Evolutionary conservation across 2,113 vertebrate genomes (phyloP), one percentile per base, ranked within the genome.

Genomic region (Alectura lathami): DNA sequence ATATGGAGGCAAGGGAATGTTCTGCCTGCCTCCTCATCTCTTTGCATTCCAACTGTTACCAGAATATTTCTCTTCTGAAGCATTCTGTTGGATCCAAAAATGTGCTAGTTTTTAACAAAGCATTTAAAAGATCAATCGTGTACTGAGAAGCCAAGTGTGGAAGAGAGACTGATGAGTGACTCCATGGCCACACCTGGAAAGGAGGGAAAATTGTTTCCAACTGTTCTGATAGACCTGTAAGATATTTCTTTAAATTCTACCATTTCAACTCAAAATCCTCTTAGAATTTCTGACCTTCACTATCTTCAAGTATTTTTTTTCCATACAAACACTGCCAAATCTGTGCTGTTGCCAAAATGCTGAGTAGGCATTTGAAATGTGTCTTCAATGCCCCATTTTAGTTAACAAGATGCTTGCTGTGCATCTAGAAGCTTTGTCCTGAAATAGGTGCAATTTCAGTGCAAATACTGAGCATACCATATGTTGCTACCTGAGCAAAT

Each of bases 141-240:
- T 38, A 26, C 7, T 80, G 75, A 1, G 1, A 59, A 94, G 90
- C 70, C 83, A 94, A 93, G 42, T 43, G 72, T 27, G 32, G 64
- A 84, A 57, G 88, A 92, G 80, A 92, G 68, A 47, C 66, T 86
- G 86, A 91, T 78, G 60, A 84, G 91, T 88, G 36, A 72, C 57
- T 84, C 83, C 26, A 30, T 26, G 80, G 57, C 47, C 76, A 83
- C 88, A 86, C 50, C 70, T 50, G 56, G 76, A 77, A 95, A 91
- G 75, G 66, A 86, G 8, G 36, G 73, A 79, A 87, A 91, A 95
- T 66, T 80, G 45, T 79, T 96, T 94, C 91, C 95, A 94, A 96
- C 93, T 92, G 81, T 84, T 91, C 81, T 66, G 22, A 34, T 84
- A 76, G 89, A 72, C 26, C 57, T 66, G 36, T 60, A 91, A 56